Evolutionary conservation across 2,888 invertebrate genomes (phyloP).

Genomic region (Conus canariensis): DNA sequence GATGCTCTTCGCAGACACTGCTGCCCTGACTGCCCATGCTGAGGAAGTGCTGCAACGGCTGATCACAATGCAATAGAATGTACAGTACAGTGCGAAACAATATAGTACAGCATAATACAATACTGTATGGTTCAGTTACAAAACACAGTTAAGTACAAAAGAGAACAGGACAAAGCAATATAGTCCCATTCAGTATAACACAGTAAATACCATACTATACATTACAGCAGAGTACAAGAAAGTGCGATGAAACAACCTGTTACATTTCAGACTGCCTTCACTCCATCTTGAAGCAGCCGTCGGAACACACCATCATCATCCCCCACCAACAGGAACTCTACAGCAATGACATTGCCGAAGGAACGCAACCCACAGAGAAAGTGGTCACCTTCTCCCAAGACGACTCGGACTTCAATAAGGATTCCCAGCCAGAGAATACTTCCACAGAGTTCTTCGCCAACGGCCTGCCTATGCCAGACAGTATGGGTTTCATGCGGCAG

Average conservation of each 20-base stretch:
- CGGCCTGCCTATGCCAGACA: background rate
- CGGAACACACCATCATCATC: background rate
- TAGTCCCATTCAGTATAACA: no score
- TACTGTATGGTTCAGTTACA: no score
- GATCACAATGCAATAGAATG: background rate
- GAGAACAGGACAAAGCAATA: no score
- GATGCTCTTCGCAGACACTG: no score
- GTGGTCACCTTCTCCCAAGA: slow-evolving; percentile 16
- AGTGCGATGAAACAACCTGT: no score
- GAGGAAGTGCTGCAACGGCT: no score
- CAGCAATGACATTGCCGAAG: slow-evolving; percentile 17
- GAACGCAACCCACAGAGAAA: slow-evolving; percentile 5
- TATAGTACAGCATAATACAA: no score
- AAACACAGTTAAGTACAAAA: no score
- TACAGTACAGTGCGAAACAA: background rate
- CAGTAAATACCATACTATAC: no score
- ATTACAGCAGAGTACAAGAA: no score
- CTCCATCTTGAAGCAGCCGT: slow-evolving; percentile 22
- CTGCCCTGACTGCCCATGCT: no score
- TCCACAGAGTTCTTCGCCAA: slow-evolving; percentile 23
- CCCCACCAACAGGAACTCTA: background rate
- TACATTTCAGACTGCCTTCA: background rate
- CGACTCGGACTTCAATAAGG: background rate
- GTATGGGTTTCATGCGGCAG: slow-evolving; percentile 4
- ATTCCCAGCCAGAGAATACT: background rate